Base-by-base conservation (phyloP, 2,797 vertebrate species). In the Sebastes umbrosus region DNA sequence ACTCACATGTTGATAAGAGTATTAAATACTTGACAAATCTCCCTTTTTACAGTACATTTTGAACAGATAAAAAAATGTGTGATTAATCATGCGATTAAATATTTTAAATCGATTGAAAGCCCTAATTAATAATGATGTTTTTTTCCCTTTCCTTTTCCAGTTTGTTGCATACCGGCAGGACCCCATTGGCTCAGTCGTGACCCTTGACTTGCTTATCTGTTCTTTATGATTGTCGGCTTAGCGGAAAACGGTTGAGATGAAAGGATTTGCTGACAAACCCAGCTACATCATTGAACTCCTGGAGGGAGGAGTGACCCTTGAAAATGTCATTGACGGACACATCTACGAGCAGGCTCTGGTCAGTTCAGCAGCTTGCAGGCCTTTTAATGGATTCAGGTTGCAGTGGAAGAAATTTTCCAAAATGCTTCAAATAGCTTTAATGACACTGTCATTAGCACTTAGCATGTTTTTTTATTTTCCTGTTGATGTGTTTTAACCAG, bases 121-220 rank as follows among this genome's bases (percentile, higher is more conserved):
- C 18, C 3, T 50, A 50, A 54, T 34, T 69, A 10, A 34, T 20
- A 5, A 0, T 75, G 1, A 3, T n/a, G 10, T 52, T 14, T 16
- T 60, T 68, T 25, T 69, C 5, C 52, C 18, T 29, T 24, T 79
- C 5, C 39, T 69, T 52, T 82, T 85, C 27, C 95, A 99, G 98
- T 99, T 99, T 99, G 98, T 99, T 99, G 98, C 98, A 98, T 98
- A 98, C 97, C 97, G 95, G 97, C 96, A 98, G 97, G 97, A 98
- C 97, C 97, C 96, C 95, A 96, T 96, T 97, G 97, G 97, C 97
- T 98, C 96, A 96, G 96, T 96, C 95, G 96, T 96, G 95, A 96
- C 93, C 91, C 86, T 87, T 97, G 95, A 96, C 95, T 97, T 96
- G 94, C 87, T 89, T 97, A 96, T 96, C 96, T 96, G 96, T 97